Conservation (phyloP, 2,888 invertebrate genomes). For the Phoenoteleia sp. region DNA sequence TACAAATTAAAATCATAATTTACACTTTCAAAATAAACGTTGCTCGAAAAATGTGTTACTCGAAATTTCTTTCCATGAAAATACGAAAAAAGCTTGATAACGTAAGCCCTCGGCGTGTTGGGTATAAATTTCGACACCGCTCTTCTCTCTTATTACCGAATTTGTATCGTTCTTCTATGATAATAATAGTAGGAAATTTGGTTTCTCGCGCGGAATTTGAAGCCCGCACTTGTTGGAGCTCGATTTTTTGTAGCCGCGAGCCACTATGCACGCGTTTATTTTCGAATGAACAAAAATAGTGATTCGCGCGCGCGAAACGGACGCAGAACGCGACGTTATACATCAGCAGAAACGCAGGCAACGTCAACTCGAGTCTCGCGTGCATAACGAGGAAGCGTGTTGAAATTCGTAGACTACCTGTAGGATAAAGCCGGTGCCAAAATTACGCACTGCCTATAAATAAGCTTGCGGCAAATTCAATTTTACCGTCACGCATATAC, state of each 20-base stretch:
- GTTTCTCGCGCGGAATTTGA: slow-evolving; percentile 31
- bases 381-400: slow-evolving; percentile 74
- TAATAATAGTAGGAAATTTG: slow-evolving; percentile 4
- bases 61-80: too few species aligned
- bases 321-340: slow-evolving; percentile 50
- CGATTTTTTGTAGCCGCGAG: slow-evolving; percentile 37
- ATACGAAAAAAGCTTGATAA: too few species aligned
- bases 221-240: neutral
- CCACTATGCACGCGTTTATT: slow-evolving; percentile 61
- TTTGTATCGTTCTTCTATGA: neutral
- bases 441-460: slow-evolving; percentile 71
- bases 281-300: slow-evolving; percentile 71
- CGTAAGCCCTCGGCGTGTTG: too few species aligned
- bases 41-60: too few species aligned
- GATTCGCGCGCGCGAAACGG: slow-evolving; percentile 61
- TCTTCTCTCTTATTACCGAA: neutral
- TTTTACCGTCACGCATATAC: slow-evolving; percentile 47
- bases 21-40: too few species aligned
- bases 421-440: slow-evolving; percentile 67
- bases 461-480: slow-evolving; percentile 54
- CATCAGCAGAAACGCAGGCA: slow-evolving; percentile 64
- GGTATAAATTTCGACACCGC: too few species aligned
- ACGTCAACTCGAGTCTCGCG: slow-evolving; percentile 76
- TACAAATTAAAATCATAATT: too few species aligned
- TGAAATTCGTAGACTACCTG: slow-evolving; percentile 70